Evolutionary conservation across 2,113 vertebrate species (phyloP), one percentile per base, ranked within the genome.

Genomic region (Brevimyrus niger): DNA sequence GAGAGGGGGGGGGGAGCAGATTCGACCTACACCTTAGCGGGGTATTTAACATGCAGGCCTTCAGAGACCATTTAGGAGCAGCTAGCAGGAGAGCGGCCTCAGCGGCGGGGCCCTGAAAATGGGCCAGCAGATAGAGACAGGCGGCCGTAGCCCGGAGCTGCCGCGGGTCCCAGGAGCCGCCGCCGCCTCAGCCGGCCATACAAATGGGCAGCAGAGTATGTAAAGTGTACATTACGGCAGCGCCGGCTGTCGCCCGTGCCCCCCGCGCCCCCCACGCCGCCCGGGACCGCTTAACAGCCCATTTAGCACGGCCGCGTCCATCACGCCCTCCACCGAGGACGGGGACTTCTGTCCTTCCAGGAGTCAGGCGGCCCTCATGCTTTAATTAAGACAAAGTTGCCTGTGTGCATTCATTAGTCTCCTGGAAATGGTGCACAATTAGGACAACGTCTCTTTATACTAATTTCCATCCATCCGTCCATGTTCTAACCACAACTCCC

Each of bases 41-140:
- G 46, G 85, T 53, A 87, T 87, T 87, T 87, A 87, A 47, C 50
- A 53, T 87, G 47, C 23, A 50, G 85, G 27, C 85, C 83, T 86
- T 27, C 83, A 86, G 44, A 86, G 83, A 86, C 83, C 31, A 55
- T 87, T 87, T 38, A 87, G n/a, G 13, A 87, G 47, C 27, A 35
- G 35, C 73, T 80, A 80, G 17, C 73, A 80, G 35, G 73, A 42
- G 35, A 0, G 73, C 15, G 6, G 15, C 35, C n/a, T 3, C 15
- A 0, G 13, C 15, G 69, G 35, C 1, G 35, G 13, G 35, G 31
- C 17, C 73, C 35, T 21, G 73, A 80, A 80, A 80, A 80, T 80
- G 73, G 73, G 73, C 35, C 73, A 80, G 73, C 73, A 17, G 73
- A 42, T 42, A 42, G 35, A 17, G 35, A 38, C 11, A 76, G 35